Conservation (phyloP, 2,797 vertebrate species). For the Typhlichthys eigenmanni region DNA sequence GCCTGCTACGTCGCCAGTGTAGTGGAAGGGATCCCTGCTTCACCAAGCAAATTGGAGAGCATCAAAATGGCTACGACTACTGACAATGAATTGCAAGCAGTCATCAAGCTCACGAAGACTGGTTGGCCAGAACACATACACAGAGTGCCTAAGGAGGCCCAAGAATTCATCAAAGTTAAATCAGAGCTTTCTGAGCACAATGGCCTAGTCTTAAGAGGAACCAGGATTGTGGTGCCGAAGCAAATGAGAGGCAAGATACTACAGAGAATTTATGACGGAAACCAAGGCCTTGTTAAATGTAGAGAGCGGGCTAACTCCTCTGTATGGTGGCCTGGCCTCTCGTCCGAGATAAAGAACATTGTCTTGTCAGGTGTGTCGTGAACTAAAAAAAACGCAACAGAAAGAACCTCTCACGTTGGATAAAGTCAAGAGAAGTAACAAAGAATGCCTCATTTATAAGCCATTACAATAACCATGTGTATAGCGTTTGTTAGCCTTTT, state of each 20-base stretch:
- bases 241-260: background rate
- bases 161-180: background rate
- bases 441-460: no score
- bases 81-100: no score
- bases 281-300: background rate
- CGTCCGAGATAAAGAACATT: background rate
- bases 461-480: no score
- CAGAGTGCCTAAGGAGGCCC: background rate
- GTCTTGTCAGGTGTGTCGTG: conserved; percentile 7
- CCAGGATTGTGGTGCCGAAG: background rate
- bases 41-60: background rate
- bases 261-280: background rate
- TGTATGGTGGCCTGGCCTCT: background rate
- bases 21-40: background rate
- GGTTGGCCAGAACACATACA: no score
- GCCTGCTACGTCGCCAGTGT: background rate
- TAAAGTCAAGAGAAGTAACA: no score
- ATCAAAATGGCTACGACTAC: background rate
- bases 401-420: conserved; percentile 8
- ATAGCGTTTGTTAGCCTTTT: no score
- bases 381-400: conserved; percentile 9
- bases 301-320: background rate
- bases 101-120: no score
- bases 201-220: background rate
- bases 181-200: background rate